Percentiles rank a stretch among this genome's conserved stretches.
phyloP scores from a whole-genome alignment of 2,113 vertebrate species.

The Galeopterus variegatus region DNA sequence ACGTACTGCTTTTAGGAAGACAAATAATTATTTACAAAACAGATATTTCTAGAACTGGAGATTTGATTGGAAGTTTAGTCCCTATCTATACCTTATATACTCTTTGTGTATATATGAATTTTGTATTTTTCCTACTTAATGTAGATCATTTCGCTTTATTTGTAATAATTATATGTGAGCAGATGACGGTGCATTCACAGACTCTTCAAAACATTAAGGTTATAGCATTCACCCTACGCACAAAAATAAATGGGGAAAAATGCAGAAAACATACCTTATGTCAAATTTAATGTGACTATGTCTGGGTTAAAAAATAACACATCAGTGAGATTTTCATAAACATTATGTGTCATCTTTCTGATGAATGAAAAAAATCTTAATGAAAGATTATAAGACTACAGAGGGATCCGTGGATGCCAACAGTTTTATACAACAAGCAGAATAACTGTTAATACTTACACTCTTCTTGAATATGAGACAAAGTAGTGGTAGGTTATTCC shows the following conservation, averaged over 20 bases:
- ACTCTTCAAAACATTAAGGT: neutral
- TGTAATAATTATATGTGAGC: neutral
- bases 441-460: constrained; percentile 19
- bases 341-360: constrained; percentile 45
- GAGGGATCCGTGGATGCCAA: constrained; percentile 59
- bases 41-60: neutral
- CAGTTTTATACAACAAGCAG: neutral
- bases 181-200: neutral
- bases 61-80: neutral
- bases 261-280: neutral
- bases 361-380: constrained; percentile 64
- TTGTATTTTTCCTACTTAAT: neutral
- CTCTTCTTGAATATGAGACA: neutral
- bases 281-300: neutral
- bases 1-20: neutral
- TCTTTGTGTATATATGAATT: neutral
- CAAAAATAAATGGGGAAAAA: too few species aligned
- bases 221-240: neutral
- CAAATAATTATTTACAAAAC: neutral
- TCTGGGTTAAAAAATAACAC: neutral
- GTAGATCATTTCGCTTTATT: neutral
- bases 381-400: constrained; percentile 65
- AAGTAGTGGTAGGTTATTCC: constrained; percentile 17
- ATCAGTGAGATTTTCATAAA: constrained; percentile 16
- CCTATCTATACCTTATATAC: neutral